Conservation (phyloP, 1,140 invertebrate species). For the Wiebesia pumilae region DNA sequence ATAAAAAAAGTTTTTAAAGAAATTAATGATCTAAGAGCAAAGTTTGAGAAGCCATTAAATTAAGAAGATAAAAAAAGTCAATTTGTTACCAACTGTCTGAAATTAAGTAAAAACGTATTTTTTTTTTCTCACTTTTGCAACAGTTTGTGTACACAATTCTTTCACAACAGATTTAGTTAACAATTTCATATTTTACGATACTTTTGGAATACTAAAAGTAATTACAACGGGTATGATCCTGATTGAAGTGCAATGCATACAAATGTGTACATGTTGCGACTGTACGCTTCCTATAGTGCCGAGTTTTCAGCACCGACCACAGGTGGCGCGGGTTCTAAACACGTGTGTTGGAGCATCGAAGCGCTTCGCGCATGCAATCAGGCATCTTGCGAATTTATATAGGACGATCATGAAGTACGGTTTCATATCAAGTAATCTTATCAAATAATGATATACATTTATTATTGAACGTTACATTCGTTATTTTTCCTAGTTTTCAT, state of each 20-base stretch:
- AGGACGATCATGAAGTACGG: no score
- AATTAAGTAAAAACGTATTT: background rate
- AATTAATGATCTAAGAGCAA: conserved; percentile 41
- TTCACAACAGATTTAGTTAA: background rate
- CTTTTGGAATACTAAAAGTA: background rate
- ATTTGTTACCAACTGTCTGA: background rate
- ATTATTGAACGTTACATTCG: no score
- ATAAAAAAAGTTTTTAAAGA: conserved; percentile 29
- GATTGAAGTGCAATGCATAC: background rate
- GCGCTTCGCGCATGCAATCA: background rate
- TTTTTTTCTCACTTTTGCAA: background rate
- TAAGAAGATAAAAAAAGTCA: conserved; percentile 24
- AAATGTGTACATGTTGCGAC: no score
- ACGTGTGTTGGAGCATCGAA: background rate
- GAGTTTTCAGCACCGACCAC: no score
- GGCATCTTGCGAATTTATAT: no score
- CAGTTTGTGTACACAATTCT: background rate
- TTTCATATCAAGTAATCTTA: no score
- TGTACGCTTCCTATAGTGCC: no score
- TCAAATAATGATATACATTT: no score
- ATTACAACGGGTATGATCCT: background rate
- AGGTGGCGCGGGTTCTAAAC: background rate
- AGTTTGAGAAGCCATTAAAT: conserved; percentile 45
- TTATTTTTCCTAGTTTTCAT: no score
- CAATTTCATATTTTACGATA: background rate